Evolutionary conservation across 2,113 vertebrate genomes (phyloP), one percentile per base, ranked within the genome.

Genomic region (Hippocampus zosterae): DNA sequence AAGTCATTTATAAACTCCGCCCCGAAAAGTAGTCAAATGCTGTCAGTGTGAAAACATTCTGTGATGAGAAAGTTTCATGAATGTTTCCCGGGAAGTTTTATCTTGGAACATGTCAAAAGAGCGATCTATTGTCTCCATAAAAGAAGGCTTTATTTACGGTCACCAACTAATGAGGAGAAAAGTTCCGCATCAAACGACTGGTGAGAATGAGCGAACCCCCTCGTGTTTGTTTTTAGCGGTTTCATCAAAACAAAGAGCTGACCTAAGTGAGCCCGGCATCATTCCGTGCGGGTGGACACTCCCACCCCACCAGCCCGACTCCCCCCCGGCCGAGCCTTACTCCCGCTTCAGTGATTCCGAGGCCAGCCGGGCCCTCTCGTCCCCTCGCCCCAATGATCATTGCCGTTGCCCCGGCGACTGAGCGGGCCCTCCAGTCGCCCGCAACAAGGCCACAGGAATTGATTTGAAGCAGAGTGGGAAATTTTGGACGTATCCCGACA

Each of bases 361-460:
- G 82, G 78, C 81, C 61, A 73, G 72, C 76, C 84, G 79, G 81
- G 78, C 69, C 69, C 66, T 77, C 29, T 75, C 27, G 64, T 86
- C 82, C 80, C 69, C 77, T 86, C 82, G 61, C 81, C 82, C 85
- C 82, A 76, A 70, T 86, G 86, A 88, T 85, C 77, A 84, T 74
- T 66, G 74, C 71, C 12, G 90, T 89, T 87, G 84, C 85, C 85
- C 60, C 69, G 79, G 87, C 72, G 72, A 89, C 85, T 0, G 71
- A 78, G 72, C 76, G 41, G 15, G 68, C 55, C 87, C 81, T 75
- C 85, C 84, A 82, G 80, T 78, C 59, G 70, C 74, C 62, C 55
- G 2, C 62, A 76, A 70, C 48, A 44, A 25, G 63, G 40, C 12
- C 57, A 60, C 57, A 18, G 57, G 57, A 60, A 60, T 60, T 33